Conservation (phyloP, 35 echinoderm and acorn worm genomes). For the Acanthaster planci region DNA sequence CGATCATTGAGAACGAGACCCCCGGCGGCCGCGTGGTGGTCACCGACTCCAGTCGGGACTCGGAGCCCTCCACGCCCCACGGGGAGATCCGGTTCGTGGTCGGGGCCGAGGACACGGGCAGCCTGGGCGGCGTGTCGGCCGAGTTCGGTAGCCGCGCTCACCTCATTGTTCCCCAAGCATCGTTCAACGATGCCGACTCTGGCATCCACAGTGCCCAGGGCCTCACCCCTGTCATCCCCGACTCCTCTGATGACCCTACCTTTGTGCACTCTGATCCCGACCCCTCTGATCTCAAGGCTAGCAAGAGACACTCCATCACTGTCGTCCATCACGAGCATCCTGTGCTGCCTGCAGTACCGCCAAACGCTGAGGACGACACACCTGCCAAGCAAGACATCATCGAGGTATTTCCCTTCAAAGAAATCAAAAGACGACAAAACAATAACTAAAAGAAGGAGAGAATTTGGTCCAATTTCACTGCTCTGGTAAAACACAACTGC, state of each 20-base stretch:
- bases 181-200: constrained; percentile 73
- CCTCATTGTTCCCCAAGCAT: constrained; percentile 45
- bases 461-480: no score
- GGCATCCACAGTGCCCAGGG: constrained; percentile 95
- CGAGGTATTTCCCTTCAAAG: neutral
- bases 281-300: constrained; percentile 34
- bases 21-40: constrained; percentile 11
- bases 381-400: constrained; percentile 15
- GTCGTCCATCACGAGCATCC: neutral
- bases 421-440: no score
- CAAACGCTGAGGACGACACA: neutral
- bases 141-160: constrained; percentile 75
- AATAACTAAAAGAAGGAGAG: no score
- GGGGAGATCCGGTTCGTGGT: constrained; percentile 17
- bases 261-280: constrained; percentile 15
- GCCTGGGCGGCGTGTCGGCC: constrained; percentile 62
- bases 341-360: neutral
- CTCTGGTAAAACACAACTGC: no score
- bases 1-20: neutral
- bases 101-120: constrained; percentile 59
- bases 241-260: constrained; percentile 60
- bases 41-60: neutral
- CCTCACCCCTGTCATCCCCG: constrained; percentile 77
- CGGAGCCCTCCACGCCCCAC: neutral
- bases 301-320: constrained; percentile 18